A percentile compares a stretch with the other conserved stretches of the same genome.
phyloP scores from a whole-genome alignment of 2,797 vertebrate genomes.

The Sparus aurata region DNA sequence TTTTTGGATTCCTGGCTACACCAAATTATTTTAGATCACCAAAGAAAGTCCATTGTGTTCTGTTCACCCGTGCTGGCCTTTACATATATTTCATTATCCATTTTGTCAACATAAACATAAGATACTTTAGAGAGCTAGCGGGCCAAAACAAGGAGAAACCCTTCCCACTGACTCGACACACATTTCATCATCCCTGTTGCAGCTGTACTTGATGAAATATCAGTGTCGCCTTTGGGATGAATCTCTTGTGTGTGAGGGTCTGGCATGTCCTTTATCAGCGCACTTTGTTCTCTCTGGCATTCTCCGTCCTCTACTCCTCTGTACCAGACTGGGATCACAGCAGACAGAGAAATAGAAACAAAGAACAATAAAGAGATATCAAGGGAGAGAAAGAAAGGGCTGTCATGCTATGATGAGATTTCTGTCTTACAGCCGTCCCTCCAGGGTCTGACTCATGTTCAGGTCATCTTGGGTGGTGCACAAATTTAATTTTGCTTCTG shows the following conservation, averaged over 20 bases:
- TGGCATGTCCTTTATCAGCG: slow-evolving; percentile 73
- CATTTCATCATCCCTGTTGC: slow-evolving; percentile 51
- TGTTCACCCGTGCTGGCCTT: slow-evolving; percentile 24
- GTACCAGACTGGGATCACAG: slow-evolving; percentile 54
- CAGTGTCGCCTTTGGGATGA: slow-evolving; percentile 55
- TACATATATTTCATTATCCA: slow-evolving; percentile 31
- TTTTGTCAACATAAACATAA: slow-evolving; percentile 34
- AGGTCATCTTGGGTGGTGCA: slow-evolving; percentile 4
- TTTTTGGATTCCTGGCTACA: slow-evolving; percentile 13
- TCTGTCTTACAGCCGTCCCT: slow-evolving; percentile 19
- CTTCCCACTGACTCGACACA: slow-evolving; percentile 46
- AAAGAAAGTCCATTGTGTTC: slow-evolving; percentile 32
- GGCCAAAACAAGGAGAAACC: slow-evolving; percentile 32
- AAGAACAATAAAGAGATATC: slow-evolving; percentile 51
- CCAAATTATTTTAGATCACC: slow-evolving; percentile 32
- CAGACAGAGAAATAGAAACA: slow-evolving; percentile 50
- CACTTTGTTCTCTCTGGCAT: slow-evolving; percentile 70
- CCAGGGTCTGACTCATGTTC: slow-evolving; percentile 12
- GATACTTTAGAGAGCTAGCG: slow-evolving; percentile 19
- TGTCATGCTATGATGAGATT: slow-evolving; percentile 37
- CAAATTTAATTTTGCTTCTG: neutral
- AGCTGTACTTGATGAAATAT: slow-evolving; percentile 60
- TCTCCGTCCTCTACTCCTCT: slow-evolving; percentile 51
- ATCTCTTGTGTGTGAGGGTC: slow-evolving; percentile 55
- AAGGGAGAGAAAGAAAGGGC: slow-evolving; percentile 34